Conservation (phyloP, 2,797 vertebrate species). For the Cossypha caffra region DNA sequence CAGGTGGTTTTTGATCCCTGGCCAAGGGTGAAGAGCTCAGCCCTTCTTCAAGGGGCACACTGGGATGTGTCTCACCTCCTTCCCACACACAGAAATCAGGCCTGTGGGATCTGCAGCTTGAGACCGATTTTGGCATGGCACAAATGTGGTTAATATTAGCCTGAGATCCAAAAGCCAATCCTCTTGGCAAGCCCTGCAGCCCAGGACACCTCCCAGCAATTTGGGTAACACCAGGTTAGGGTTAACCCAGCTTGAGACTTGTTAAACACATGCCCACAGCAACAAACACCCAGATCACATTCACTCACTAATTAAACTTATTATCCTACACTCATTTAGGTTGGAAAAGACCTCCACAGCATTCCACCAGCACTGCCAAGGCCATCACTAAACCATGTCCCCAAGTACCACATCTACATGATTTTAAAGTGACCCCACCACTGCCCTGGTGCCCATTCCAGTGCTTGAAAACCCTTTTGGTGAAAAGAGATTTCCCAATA, state of each 20-base stretch:
- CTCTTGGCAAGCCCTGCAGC: neutral
- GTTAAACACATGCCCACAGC: neutral
- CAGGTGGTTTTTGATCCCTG: neutral
- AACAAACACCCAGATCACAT: neutral
- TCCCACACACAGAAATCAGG: neutral
- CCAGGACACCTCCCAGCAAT: neutral
- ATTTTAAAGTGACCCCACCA: neutral
- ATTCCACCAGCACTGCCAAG: neutral
- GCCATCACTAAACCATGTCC: neutral
- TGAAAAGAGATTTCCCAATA: neutral
- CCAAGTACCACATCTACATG: accelerated
- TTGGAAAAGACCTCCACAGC: neutral
- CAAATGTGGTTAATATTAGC: neutral
- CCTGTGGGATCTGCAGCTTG: neutral
- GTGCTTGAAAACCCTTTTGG: neutral
- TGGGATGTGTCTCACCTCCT: neutral
- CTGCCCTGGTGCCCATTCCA: neutral
- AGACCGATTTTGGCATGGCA: neutral
- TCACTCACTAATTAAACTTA: neutral
- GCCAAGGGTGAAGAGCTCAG: neutral
- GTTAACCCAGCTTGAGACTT: neutral
- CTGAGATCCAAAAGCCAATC: neutral
- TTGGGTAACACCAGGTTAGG: neutral
- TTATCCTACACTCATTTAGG: neutral
- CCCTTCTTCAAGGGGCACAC: neutral